Evolutionary conservation across 1,140 invertebrate genomes (phyloP).

Genomic region (Schlechtendalia chinensis): DNA sequence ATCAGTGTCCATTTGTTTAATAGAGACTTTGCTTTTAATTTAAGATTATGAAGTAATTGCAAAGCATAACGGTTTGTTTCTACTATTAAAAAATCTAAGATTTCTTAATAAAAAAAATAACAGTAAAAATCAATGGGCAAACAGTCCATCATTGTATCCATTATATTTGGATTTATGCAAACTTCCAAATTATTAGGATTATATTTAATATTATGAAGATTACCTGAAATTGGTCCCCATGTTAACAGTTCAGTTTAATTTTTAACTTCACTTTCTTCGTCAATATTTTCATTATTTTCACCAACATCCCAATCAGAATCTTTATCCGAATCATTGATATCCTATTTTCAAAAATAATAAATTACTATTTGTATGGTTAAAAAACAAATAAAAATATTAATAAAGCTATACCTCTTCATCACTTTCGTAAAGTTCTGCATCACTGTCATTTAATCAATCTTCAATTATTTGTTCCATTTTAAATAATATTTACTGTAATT

Average conservation of each 20-base stretch:
- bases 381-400: slow-evolving; percentile 7
- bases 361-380: slow-evolving; percentile 12
- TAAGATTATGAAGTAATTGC: neutral
- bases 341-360: slow-evolving; percentile 8
- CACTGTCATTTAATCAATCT: slow-evolving; percentile 14
- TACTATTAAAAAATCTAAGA: slow-evolving; percentile 7
- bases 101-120: neutral
- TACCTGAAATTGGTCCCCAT: slow-evolving; percentile 1
- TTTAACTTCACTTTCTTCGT: slow-evolving; percentile 1
- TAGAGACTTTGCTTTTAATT: neutral
- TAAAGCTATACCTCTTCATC: neutral
- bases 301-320: neutral
- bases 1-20: neutral
- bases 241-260: neutral
- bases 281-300: neutral
- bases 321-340: neutral
- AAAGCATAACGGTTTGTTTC: slow-evolving; percentile 10
- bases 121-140: slow-evolving; percentile 2
- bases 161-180: slow-evolving; percentile 6
- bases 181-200: neutral
- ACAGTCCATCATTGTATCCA: neutral
- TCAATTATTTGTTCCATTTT: slow-evolving; percentile 5
- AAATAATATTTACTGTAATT: neutral
- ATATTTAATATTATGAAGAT: slow-evolving; percentile 12
- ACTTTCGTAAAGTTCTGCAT: neutral